These are phyloP conservation scores for Mesocricetus auratus DNA, from an alignment of 2,113 vertebrate species.

Conservation along the genomic window DNA sequence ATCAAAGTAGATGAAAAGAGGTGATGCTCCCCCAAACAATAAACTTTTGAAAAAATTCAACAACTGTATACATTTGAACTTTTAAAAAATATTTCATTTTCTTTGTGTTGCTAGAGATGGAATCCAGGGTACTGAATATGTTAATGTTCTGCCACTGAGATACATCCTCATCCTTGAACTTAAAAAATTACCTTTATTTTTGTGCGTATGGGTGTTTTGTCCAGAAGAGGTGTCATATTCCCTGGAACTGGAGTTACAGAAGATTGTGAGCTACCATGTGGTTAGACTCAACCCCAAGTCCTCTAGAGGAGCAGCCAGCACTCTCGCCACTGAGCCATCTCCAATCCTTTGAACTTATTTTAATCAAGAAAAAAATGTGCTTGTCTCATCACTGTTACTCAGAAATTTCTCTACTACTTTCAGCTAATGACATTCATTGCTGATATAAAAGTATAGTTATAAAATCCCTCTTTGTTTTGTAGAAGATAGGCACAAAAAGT, in stretches of 20 bases:
- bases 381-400: neutral
- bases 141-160: neutral
- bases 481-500: conserved; percentile 26
- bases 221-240: neutral
- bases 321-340: neutral
- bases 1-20: neutral
- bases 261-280: neutral
- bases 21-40: neutral
- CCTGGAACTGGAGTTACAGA: neutral
- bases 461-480: conserved; percentile 28
- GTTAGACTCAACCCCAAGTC: neutral
- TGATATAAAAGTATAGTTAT: neutral
- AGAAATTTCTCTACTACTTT: neutral
- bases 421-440: neutral
- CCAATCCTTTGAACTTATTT: neutral
- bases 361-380: conserved; percentile 28
- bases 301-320: neutral
- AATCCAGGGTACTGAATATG: neutral
- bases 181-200: neutral
- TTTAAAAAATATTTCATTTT: neutral
- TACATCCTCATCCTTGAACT: neutral
- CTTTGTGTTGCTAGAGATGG: neutral
- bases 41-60: neutral
- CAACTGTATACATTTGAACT: neutral
- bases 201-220: neutral